Evolutionary conservation across 2,888 invertebrate species (phyloP).

Genomic region (Pyrrhia umbra): DNA sequence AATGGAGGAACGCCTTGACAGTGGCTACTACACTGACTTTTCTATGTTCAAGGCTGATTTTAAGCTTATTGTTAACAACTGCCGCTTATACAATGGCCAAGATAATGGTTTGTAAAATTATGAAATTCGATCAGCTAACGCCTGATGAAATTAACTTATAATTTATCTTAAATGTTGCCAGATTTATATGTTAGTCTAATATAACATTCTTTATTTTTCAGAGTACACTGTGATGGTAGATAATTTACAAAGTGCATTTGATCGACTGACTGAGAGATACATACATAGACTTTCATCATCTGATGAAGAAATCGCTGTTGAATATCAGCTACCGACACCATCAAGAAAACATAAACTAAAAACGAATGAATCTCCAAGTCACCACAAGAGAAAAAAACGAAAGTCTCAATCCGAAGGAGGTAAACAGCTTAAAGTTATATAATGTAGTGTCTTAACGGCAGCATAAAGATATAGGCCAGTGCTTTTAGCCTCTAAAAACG

Average conservation of each 20-base stretch:
- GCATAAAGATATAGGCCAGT: no score
- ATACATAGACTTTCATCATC: slow-evolving; percentile 95
- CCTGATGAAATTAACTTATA: not conserved
- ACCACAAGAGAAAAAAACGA: slow-evolving; percentile 82
- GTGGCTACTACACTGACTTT: slow-evolving; percentile 94
- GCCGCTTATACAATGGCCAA: slow-evolving; percentile 97
- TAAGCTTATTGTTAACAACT: slow-evolving; percentile 97
- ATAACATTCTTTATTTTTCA: slow-evolving; percentile 78
- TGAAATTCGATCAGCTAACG: not conserved
- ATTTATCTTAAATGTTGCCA: no score
- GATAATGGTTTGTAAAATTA: slow-evolving; percentile 93
- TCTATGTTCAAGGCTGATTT: slow-evolving; percentile 96
- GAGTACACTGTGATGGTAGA: slow-evolving; percentile 97
- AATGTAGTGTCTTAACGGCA: no score
- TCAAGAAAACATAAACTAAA: slow-evolving; percentile 85
- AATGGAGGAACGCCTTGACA: slow-evolving; percentile 96
- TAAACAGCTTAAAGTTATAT: no score
- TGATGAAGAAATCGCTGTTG: slow-evolving; percentile 94
- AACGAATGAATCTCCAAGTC: slow-evolving; percentile 78
- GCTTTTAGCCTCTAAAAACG: no score
- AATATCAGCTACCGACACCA: slow-evolving; percentile 90
- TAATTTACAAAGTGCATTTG: slow-evolving; percentile 95
- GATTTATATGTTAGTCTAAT: no score
- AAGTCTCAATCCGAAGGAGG: slow-evolving; percentile 79
- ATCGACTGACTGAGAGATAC: slow-evolving; percentile 95